Conservation (phyloP, 2,888 invertebrate genomes). For the Melinopterus prodromus region DNA sequence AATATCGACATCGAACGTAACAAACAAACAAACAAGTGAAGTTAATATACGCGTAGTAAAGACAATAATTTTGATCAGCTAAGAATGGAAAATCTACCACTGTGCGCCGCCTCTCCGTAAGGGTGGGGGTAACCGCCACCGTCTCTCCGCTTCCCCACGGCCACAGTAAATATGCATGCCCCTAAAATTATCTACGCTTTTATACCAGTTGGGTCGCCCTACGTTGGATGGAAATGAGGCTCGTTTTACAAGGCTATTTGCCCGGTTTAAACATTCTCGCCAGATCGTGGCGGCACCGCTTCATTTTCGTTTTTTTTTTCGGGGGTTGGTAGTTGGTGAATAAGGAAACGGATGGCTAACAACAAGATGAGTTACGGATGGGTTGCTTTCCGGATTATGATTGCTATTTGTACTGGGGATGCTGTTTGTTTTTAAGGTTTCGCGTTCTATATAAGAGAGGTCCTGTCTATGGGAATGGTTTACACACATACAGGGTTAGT, state of each 20-base stretch:
- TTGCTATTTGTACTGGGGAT: background rate
- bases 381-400: background rate
- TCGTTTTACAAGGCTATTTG: conserved; percentile 4
- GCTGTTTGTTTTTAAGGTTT: too few relatives aligned
- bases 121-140: background rate
- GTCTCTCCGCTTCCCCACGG: background rate
- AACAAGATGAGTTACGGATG: background rate
- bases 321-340: background rate
- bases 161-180: background rate
- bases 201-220: background rate
- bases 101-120: background rate
- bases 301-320: background rate
- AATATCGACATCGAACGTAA: too few relatives aligned
- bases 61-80: too few relatives aligned
- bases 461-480: too few relatives aligned
- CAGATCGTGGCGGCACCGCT: background rate
- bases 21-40: too few relatives aligned
- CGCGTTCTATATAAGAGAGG: too few relatives aligned
- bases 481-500: too few relatives aligned
- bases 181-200: conserved; percentile 4
- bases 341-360: background rate
- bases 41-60: too few relatives aligned
- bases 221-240: background rate
- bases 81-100: too few relatives aligned
- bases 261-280: background rate